Base-by-base conservation (phyloP, 2,113 vertebrate genomes). In the Bubalus kerabau region DNA sequence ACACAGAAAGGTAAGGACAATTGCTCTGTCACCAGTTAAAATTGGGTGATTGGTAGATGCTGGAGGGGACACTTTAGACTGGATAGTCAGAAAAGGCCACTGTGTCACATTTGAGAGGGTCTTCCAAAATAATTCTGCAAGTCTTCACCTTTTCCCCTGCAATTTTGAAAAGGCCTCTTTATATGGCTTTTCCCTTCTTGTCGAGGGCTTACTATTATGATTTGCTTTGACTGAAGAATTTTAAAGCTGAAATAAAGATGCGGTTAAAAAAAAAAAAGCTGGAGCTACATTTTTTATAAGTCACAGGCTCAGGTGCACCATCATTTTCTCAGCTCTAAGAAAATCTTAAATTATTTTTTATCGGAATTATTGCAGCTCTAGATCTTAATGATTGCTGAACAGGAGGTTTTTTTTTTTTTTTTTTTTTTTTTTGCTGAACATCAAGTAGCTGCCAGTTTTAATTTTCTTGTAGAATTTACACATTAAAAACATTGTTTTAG, bases 381-480 rank as follows among this genome's bases (percentile, higher is more conserved):
- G 28, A 74, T 97, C 76, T 96, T 98, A 95, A 96, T 93, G 88
- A 81, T 50, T 96, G 48, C 56, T 96, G 82, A 97, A 95, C 84
- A 89, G 81, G 62, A 97, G 50, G 46, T 84, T 82, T 62, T 88
- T 83, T 13, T 50, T 19, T 17, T 48, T 36, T 36, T 36, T 8
- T 76, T 15, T 64, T 16, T 96, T 91, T 91, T 81, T 59, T 43
- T 50, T 6, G 3, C 30, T 83, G 92, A 97, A 59, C 50, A 76
- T 92, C 60, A 93, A 95, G 56, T 96, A 92, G 78, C 56, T 98
- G 81, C 56, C 89, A 97, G 43, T 98, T 97, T 94, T 74, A 98
- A 93, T 95, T 98, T 98, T 96, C 90, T 96, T 95, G 97, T 92
- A 96, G 80, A 94, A 96, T 98, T 98, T 97, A 91, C 57, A 59